phyloP scores from a whole-genome alignment of 64 coral and sea anemone genomes.

The Actinia tenebrosa region DNA sequence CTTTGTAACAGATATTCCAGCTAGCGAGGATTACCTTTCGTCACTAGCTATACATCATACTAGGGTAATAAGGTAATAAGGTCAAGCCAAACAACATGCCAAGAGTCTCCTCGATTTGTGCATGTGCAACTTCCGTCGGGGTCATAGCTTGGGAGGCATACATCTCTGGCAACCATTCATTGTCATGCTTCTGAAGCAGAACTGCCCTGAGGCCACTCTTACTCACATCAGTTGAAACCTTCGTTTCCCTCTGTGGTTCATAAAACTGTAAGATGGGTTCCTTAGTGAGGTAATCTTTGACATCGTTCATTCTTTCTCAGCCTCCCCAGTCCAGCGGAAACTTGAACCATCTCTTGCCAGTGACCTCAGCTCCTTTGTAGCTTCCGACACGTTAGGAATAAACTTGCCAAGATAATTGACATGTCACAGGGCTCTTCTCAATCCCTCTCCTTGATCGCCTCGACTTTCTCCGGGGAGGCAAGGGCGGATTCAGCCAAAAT shows the following conservation, averaged over 20 bases:
- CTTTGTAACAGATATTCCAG: too few species aligned
- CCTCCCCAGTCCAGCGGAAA: slow-evolving; percentile 28
- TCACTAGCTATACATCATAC: not conserved
- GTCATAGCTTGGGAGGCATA: slow-evolving; percentile 27
- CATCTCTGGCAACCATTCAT: not conserved
- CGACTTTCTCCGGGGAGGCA: too few species aligned
- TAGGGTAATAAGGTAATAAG: not conserved
- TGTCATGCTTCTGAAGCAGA: slow-evolving; percentile 20
- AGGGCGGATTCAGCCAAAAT: too few species aligned
- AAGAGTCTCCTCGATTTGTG: slow-evolving; percentile 16
- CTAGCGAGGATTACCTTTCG: too few species aligned
- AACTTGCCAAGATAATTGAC: slow-evolving; percentile 52
- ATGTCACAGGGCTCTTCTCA: slow-evolving; percentile 21
- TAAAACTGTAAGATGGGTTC: too few species aligned
- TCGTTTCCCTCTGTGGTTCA: too few species aligned
- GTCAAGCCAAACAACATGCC: slow-evolving; percentile 1
- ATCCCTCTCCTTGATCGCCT: not conserved
- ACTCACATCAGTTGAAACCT: slow-evolving; percentile 25
- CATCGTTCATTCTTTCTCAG: slow-evolving; percentile 30
- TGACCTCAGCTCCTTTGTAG: slow-evolving; percentile 17
- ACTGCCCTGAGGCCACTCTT: slow-evolving; percentile 38
- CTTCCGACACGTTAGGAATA: slow-evolving; percentile 32
- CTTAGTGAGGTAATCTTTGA: slow-evolving; percentile 28
- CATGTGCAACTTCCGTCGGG: not conserved
- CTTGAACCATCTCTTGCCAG: slow-evolving; percentile 18